Base-by-base conservation (phyloP, 1,140 invertebrate genomes). In the Drosophila athabasca region DNA sequence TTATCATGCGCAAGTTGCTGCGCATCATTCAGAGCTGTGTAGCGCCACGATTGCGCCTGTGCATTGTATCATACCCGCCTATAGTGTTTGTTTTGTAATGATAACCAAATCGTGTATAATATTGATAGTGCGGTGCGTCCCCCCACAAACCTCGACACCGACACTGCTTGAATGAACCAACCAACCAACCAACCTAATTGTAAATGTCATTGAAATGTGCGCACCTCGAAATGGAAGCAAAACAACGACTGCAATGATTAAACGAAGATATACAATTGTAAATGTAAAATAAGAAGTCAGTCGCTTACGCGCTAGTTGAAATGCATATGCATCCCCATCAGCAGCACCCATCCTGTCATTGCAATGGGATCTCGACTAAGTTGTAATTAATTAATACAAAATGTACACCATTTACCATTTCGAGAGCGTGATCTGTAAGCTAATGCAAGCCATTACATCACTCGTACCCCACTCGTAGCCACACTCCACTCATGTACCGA, bases 101-200 rank as follows among this genome's bases (percentile, higher is more conserved):
- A 87, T 85, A 85, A 85, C 82, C 82, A 85, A 85, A 87, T 85
- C 82, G 82, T 85, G 82, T 80, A 85, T 72, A 85, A 87, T 78
- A 73, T 55, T 62, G 53, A 79, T 49, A 73, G 68, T 75, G 57
- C 51, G 55, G 72, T 66, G 67, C 66, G 59, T 71, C 64, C 46
- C 44, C 35, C 54, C 53, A 35, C 31, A 54, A 46, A 60, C n/a
- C 62, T 48, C 39, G 46, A 54, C 17, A 7, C n/a, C 7, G 57
- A 55, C 72, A 66, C 62, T 51, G 17, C 45, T 45, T 39, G 35
- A 39, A 13, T 39, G 35, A 39, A 39, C 35, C 9, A 35, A 9
- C 31, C 31, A 61, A 69, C 35, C 60, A 64, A 69, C 35, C 60
- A 64, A 54, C 61, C 57, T 80, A 76, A 53, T 53, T 77, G 77